Percentiles rank a stretch among this genome's conserved stretches.
Evolutionary conservation across 2,113 vertebrate species (phyloP).

Genomic region (Nerophis lumbriciformis): DNA sequence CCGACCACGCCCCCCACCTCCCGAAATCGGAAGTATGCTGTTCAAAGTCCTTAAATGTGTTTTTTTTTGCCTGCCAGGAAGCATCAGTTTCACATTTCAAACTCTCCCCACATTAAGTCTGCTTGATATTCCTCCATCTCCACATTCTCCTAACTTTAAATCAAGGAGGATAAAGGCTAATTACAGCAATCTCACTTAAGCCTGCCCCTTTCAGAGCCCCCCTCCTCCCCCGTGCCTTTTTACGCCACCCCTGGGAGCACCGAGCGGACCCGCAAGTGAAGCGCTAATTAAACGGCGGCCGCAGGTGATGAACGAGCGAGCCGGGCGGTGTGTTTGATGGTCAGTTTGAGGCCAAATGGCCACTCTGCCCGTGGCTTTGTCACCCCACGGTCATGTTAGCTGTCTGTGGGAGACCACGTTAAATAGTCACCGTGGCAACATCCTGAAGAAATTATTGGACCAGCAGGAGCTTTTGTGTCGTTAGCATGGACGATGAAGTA

Average conservation of each 20-base stretch:
- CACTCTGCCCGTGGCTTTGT: neutral
- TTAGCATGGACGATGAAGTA: too few relatives aligned
- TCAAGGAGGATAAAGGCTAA: constrained; percentile 31
- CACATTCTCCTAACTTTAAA: constrained; percentile 24
- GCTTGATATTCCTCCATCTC: too few relatives aligned
- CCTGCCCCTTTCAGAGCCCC: constrained; percentile 10
- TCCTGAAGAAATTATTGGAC: too few relatives aligned
- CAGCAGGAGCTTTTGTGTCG: too few relatives aligned
- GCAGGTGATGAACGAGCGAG: constrained; percentile 39
- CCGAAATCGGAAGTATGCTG: too few relatives aligned
- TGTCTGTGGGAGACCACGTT: constrained; percentile 10
- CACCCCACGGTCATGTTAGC: constrained; percentile 7
- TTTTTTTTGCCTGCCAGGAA: neutral
- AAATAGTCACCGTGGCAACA: neutral
- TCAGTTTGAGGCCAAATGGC: constrained; percentile 5
- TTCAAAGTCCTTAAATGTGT: neutral
- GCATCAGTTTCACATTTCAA: neutral
- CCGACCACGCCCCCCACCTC: too few relatives aligned
- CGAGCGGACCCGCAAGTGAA: constrained; percentile 28
- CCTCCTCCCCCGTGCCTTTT: constrained; percentile 23
- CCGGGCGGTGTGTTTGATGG: constrained; percentile 27
- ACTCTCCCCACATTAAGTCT: neutral
- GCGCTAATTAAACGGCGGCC: constrained; percentile 36
- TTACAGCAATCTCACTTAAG: constrained; percentile 48
- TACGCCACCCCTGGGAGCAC: constrained; percentile 5